These are phyloP conservation scores for Apteryx mantelli DNA, from an alignment of 2,113 vertebrate genomes.

Conservation along the genomic window DNA sequence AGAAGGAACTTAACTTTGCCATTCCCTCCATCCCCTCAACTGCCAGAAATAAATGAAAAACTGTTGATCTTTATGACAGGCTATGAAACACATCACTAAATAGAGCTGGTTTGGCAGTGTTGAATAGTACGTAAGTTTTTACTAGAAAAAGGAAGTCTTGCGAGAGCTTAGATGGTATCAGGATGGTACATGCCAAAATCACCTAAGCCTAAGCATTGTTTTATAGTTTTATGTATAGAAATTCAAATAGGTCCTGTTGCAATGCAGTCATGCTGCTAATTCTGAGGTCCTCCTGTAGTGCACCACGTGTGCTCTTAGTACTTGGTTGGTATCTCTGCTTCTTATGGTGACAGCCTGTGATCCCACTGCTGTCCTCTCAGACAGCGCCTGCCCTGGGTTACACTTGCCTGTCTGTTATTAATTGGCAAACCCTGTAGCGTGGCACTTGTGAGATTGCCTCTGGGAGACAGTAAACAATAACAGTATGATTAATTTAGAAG, in stretches of 20 bases:
- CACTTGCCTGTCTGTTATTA: background rate
- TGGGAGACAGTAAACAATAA: background rate
- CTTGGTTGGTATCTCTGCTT: background rate
- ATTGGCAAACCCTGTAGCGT: background rate
- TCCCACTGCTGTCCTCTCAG: accelerated
- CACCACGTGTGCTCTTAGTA: background rate
- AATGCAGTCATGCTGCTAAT: background rate
- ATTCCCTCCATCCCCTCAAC: background rate
- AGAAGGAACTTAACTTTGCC: background rate
- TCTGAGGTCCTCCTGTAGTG: background rate
- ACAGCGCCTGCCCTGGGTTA: too few relatives aligned
- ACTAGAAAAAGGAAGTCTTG: background rate
- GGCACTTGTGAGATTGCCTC: background rate
- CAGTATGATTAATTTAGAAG: background rate
- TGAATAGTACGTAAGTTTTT: background rate
- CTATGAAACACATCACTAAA: background rate
- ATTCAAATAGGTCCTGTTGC: background rate
- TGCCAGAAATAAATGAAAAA: background rate
- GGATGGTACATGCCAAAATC: background rate
- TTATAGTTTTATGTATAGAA: background rate
- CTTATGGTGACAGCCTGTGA: background rate
- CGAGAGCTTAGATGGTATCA: background rate
- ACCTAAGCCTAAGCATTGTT: background rate
- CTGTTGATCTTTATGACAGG: background rate
- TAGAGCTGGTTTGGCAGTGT: background rate